Conservation (phyloP, 2,888 invertebrate species). For the Syritta pipiens region DNA sequence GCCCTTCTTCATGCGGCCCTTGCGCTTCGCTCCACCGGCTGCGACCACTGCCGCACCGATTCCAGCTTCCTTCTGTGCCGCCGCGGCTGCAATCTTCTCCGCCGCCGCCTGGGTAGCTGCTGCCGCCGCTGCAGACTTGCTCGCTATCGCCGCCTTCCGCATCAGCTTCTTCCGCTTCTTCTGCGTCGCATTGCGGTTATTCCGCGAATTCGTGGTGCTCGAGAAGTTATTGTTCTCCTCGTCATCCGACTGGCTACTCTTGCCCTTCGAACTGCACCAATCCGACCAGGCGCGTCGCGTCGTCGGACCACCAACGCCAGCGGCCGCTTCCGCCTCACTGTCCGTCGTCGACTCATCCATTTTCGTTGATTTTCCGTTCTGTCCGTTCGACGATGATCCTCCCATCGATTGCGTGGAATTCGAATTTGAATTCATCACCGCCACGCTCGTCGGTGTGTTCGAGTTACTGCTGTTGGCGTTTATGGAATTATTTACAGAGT, state of each 20-base stretch:
- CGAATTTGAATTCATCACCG: constrained; percentile 54
- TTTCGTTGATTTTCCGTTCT: constrained; percentile 45
- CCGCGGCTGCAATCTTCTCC: constrained; percentile 77
- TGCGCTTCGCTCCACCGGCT: constrained; percentile 74
- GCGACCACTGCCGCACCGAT: constrained; percentile 25
- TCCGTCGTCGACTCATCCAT: constrained; percentile 72
- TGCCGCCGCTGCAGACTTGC: constrained; percentile 76
- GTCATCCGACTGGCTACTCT: constrained; percentile 83
- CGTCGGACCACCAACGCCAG: constrained; percentile 82
- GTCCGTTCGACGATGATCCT: constrained; percentile 24
- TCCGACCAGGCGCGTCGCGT: constrained; percentile 88
- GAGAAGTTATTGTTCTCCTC: constrained; percentile 80
- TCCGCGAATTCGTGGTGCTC: constrained; percentile 73
- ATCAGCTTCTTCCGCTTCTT: constrained; percentile 79
- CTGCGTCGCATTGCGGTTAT: constrained; percentile 73
- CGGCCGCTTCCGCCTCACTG: constrained; percentile 79
- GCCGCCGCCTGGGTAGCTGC: constrained; percentile 75
- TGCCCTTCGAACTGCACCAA: constrained; percentile 83
- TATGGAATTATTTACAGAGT: constrained; percentile 33
- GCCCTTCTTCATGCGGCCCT: constrained; percentile 83
- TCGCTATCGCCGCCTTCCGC: constrained; percentile 78
- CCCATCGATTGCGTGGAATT: constrained; percentile 39
- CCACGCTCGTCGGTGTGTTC: constrained; percentile 68
- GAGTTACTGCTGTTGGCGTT: constrained; percentile 69
- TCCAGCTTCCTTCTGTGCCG: constrained; percentile 66